Percentiles rank a stretch among this genome's conserved stretches.
Evolutionary conservation across 2,113 vertebrate genomes (phyloP).

Genomic region (Gila orcuttii): DNA sequence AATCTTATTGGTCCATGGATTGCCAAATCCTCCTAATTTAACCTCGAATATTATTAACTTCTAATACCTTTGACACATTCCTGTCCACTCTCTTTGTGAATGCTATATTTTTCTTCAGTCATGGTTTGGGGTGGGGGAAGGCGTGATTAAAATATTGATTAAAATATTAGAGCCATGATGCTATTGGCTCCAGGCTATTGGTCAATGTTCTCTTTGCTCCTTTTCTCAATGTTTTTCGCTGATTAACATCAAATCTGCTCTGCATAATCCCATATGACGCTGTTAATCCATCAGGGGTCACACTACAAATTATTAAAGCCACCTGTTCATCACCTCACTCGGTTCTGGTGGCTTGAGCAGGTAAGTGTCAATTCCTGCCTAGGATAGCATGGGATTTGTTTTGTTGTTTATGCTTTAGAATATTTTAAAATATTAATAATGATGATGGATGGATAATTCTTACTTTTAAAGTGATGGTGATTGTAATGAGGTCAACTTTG

Average conservation of each 20-base stretch:
- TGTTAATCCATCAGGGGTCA: constrained; percentile 81
- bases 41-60: neutral
- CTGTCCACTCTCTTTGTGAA: neutral
- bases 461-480: neutral
- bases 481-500: neutral
- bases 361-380: constrained; percentile 59
- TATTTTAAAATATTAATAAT: neutral
- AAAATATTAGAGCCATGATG: neutral
- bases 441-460: neutral
- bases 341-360: constrained; percentile 55
- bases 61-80: neutral
- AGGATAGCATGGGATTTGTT: neutral
- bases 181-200: constrained; percentile 38
- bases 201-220: constrained; percentile 18
- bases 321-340: constrained; percentile 59
- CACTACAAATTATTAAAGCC: constrained; percentile 76
- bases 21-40: constrained; percentile 51
- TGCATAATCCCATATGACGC: constrained; percentile 87
- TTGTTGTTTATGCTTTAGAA: neutral
- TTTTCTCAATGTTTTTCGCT: constrained; percentile 60
- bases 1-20: constrained; percentile 29
- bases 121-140: neutral
- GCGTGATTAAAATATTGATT: neutral
- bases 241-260: constrained; percentile 78
- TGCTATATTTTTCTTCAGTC: neutral